Conservation (phyloP, 2,797 vertebrate species). For the Mus minutoides region DNA sequence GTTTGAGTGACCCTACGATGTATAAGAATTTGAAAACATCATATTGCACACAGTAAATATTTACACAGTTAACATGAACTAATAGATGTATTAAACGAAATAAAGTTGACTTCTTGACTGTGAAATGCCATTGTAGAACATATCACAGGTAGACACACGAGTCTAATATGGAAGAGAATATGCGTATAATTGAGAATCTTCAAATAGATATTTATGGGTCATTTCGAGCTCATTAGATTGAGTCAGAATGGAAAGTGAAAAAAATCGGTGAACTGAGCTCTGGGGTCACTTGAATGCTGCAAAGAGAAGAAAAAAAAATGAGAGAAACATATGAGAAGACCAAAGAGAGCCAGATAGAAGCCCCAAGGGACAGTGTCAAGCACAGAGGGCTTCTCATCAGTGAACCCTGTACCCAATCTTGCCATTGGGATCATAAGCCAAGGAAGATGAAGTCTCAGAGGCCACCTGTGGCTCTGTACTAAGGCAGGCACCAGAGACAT, state of each 20-base stretch:
- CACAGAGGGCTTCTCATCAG: not conserved
- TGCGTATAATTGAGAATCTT: not conserved
- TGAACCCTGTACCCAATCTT: accelerated
- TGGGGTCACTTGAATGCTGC: not conserved
- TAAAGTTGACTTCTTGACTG: not conserved
- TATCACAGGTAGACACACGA: not conserved
- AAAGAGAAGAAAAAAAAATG: not conserved
- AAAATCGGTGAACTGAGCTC: not conserved
- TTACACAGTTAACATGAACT: not conserved
- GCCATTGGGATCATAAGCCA: not conserved
- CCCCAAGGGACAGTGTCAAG: not conserved
- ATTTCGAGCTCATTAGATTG: not conserved
- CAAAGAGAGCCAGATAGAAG: not conserved
- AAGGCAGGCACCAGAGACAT: not conserved
- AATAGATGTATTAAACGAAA: not conserved
- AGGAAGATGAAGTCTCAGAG: not conserved
- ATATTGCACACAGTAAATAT: not conserved
- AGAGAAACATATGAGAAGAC: not conserved
- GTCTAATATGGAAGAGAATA: not conserved
- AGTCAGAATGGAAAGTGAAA: not conserved
- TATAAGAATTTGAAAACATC: not conserved
- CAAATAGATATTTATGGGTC: not conserved
- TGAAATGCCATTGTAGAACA: not conserved
- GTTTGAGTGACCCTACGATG: not conserved
- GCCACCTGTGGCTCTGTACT: not conserved